These are phyloP conservation scores for Siniperca knerii DNA, from an alignment of 2,113 vertebrate genomes.

Conservation along the genomic window DNA sequence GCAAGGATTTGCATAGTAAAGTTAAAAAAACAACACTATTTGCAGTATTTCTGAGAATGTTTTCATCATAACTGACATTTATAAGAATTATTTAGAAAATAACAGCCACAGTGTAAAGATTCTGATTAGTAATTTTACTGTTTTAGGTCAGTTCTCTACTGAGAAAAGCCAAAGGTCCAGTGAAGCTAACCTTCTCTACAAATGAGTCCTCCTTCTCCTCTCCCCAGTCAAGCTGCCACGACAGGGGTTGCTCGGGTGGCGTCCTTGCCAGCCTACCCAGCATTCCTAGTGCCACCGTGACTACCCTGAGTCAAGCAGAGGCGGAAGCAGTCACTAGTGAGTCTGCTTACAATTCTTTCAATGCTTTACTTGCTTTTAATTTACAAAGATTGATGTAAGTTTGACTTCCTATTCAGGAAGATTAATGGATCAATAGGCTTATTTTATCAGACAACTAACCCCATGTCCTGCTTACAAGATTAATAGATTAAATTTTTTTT, in stretches of 20 bases:
- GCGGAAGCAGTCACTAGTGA: constrained; percentile 87
- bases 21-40: not conserved
- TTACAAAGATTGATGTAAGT: not conserved
- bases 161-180: constrained; percentile 82
- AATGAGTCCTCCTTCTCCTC: constrained; percentile 63
- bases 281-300: constrained; percentile 30
- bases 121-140: constrained; percentile 6
- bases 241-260: constrained; percentile 63
- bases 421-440: too few species aligned
- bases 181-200: constrained; percentile 86
- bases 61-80: not conserved
- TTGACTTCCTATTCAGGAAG: not conserved
- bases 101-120: not conserved
- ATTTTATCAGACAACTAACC: too few species aligned
- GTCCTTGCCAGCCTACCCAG: constrained; percentile 54
- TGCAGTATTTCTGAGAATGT: too few species aligned
- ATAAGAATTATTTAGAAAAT: not conserved
- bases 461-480: not conserved
- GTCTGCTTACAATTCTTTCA: constrained; percentile 12
- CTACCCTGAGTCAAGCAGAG: constrained; percentile 79
- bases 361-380: too few species aligned
- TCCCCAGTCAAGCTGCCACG: constrained; percentile 44
- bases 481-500: not conserved
- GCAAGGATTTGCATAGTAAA: not conserved
- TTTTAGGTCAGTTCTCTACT: constrained; percentile 87